Conservation (phyloP, 2,113 vertebrate species). For the Thomomys bottae region DNA sequence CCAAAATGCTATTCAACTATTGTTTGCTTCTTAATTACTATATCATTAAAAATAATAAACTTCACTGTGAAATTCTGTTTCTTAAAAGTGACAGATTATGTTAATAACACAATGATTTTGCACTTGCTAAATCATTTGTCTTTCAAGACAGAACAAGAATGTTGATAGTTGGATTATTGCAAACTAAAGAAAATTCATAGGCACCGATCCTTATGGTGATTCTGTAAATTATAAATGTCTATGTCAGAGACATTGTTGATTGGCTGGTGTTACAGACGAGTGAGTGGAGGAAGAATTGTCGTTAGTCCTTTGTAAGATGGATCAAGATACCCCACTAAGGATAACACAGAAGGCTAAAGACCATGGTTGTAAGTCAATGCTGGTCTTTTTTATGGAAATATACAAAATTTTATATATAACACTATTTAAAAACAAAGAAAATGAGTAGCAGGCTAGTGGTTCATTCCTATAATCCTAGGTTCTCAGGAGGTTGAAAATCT, state of each 20-base stretch:
- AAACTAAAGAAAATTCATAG: constrained; percentile 25
- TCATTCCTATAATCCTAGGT: no score
- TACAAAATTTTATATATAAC: background rate
- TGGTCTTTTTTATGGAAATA: background rate
- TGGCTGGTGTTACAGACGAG: background rate
- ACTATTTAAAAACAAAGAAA: background rate
- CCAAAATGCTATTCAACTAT: constrained; percentile 20
- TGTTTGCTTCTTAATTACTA: constrained; percentile 41
- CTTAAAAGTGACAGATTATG: background rate
- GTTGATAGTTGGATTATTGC: background rate
- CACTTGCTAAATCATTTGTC: background rate
- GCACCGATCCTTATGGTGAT: background rate
- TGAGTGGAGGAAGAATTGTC: background rate
- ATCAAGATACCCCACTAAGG: background rate
- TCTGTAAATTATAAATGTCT: background rate
- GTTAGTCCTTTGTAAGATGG: background rate
- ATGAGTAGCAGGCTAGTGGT: background rate
- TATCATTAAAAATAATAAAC: background rate
- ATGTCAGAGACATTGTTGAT: background rate
- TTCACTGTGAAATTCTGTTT: constrained; percentile 17
- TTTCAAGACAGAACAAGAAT: background rate
- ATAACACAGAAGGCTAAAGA: background rate
- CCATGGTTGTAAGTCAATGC: background rate
- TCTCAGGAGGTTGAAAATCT: no score
- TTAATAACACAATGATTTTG: constrained; percentile 12